Conservation (phyloP, 2,797 vertebrate genomes). For the Microctenopoma lineatum region DNA sequence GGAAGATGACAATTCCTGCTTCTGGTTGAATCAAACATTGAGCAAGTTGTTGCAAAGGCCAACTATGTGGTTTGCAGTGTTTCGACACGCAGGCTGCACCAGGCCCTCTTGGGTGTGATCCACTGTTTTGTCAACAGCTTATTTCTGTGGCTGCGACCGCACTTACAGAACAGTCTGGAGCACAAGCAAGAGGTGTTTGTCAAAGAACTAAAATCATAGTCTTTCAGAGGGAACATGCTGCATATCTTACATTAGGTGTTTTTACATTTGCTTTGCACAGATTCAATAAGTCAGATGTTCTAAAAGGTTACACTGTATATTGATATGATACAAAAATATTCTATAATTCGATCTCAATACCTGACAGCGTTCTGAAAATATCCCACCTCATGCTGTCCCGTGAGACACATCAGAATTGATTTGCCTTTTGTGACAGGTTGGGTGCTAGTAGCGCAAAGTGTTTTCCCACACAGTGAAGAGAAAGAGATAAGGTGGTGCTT, state of each 20-base stretch:
- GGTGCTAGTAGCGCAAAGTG: too few relatives aligned
- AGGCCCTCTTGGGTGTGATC: constrained; percentile 68
- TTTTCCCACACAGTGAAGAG: too few relatives aligned
- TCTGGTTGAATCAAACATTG: constrained; percentile 60
- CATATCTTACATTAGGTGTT: constrained; percentile 1
- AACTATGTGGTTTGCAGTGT: constrained; percentile 79
- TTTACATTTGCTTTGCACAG: background rate
- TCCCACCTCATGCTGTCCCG: too few relatives aligned
- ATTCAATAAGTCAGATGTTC: background rate
- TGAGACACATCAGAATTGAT: too few relatives aligned
- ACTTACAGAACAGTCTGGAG: constrained; percentile 32
- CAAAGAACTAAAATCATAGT: constrained; percentile 18
- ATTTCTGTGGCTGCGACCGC: constrained; percentile 48
- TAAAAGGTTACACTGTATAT: background rate
- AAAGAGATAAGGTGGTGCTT: too few relatives aligned
- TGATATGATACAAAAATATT: too few relatives aligned
- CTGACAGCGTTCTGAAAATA: too few relatives aligned
- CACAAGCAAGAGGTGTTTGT: constrained; percentile 28
- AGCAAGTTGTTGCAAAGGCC: constrained; percentile 79
- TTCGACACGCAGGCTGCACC: constrained; percentile 74
- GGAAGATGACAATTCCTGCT: constrained; percentile 59
- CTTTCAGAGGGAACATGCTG: constrained; percentile 8
- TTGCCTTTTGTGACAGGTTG: too few relatives aligned
- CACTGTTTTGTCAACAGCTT: constrained; percentile 72
- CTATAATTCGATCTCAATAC: too few relatives aligned